Evolutionary conservation across 2,113 vertebrate species (phyloP), one percentile per base, ranked within the genome.

Genomic region (Forbesichthys papilliferus): DNA sequence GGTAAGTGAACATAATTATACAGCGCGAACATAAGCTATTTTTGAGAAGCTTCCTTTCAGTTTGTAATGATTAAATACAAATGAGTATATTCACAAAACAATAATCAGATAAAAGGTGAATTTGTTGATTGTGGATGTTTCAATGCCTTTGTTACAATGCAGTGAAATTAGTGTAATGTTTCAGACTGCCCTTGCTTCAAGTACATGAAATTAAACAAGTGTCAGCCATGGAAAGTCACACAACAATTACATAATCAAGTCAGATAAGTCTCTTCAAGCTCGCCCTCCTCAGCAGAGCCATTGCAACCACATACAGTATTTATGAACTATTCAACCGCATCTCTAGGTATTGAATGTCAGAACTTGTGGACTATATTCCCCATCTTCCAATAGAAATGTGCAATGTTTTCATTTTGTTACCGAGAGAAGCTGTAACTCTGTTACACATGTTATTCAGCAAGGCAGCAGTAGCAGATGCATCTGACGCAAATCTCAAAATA

Each of bases 401-500:
- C 69, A 71, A 65, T 72, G 64, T 83, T 81, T 85, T 78, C 58
- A 78, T 76, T 86, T 74, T 78, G 63, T 42, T 48, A 69, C 63
- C 63, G n/a, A 14, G 57, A 81, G 59, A 81, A 75, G 72, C 16
- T 68, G 56, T 66, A 73, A 81, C 75, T 73, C n/a, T 73, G 74
- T 68, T 75, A 81, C 66, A 82, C 71, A 67, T 73, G 71, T 80
- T 84, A 86, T 83, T 84, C 84, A 79, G 73, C 71, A 68, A 68
- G 55, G 48, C 60, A 81, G 49, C 65, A 49, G 56, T 46, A 55
- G 55, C 69, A 71, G 64, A 68, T 75, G 68, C 65, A 85, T 85
- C 80, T 79, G 68, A 81, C 73, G 71, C 61, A 66, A 79, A 74
- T 63, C 74, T 80, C 47, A 78, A 83, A 88, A 89, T 83, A 82